Evolutionary conservation across 2,797 vertebrate genomes (phyloP), one percentile per base, ranked within the genome.

Genomic region (Xerus rutilus): DNA sequence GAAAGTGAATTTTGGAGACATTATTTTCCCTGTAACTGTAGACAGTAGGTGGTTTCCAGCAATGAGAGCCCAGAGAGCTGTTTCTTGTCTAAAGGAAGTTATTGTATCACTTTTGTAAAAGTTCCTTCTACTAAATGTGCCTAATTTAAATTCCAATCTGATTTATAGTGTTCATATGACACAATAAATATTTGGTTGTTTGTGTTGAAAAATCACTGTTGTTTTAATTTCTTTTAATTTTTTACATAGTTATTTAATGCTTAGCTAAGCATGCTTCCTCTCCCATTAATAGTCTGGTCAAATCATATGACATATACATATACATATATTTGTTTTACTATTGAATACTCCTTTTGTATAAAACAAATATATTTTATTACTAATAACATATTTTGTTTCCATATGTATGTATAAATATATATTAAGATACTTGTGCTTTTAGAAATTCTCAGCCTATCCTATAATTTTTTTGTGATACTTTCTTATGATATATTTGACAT

Each of bases 281-380:
- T 76, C 89, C 30, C 86, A n/a, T 83, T 59, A 79, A 57, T 77
- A 76, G 2, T 54, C 39, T 93, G 10, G 89, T 86, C 49, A 79
- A 70, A 57, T 82, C 13, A 70, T 72, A 79, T 70, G 20, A 65
- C 18, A 49, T 47, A 45, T 43, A 81, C 4, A n/a, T n/a, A n/a
- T n/a, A n/a, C n/a, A n/a, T n/a, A n/a, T n/a, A n/a, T n/a, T 72
- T 93, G 12, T 93, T 95, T 83, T 47, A 94, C 47, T 49, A 17
- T 13, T 64, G 0, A 39, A 25, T 89, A 7, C 17, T 91, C 13
- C 21, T 47, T 88, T 87, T 52, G 9, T 67, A 52, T 67, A 81
- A 65, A 92, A 3, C 23, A 94, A 62, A 69, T 2, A 49, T 73
- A 69, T 69, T n/a, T 62, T 88, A 39, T 86, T 47, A 45, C 3